Base-by-base conservation (phyloP, 2,113 vertebrate species). In the Syngnathus scovelli region DNA sequence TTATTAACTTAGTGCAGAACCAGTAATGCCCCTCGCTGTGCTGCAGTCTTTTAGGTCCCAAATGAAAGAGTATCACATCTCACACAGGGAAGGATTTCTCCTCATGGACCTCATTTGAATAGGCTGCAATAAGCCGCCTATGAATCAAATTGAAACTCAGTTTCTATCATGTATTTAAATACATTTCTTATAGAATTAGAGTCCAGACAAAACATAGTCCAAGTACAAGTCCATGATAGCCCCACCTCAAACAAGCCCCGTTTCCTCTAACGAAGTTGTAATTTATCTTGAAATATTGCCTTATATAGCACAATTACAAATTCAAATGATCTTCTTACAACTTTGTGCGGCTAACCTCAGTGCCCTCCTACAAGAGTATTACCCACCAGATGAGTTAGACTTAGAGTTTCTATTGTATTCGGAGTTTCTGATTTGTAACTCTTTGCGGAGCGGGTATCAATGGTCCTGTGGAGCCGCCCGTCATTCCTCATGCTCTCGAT, bases 401-500 rank as follows among this genome's bases (percentile, higher is more conserved):
- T 6, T 36, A 21, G 74, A 70, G 61, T 78, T 79, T 78, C 51
- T 21, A 2, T 58, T 36, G 13, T 7, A 36, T 36, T 58, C 1
- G 27, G 6, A 5, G 12, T 58, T 13, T 7, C 27, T 33, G 52
- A 69, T 9, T 66, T 39, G 61, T 13, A 41, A 71, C 37, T 68
- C 37, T 75, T 46, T 64, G 72, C 59, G 15, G 39, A 49, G 58
- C 43, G 43, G 64, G 77, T 72, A 9, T 16, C 18, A 38, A 80
- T 64, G 36, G 49, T 79, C 85, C 81, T 75, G 82, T 43, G 58
- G 82, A 76, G 82, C 76, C 77, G 64, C 58, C 76, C 39, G 66
- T 71, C 80, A 81, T 70, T 84, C 79, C 79, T 74, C 75, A 27
- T 77, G 85, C 72, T 72, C 58, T 78, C 51, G 76, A 37, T 61